Percentiles rank a stretch among this genome's conserved stretches.
Evolutionary conservation across 1,140 invertebrate genomes (phyloP).

Genomic region (Matsumurasca onukii): DNA sequence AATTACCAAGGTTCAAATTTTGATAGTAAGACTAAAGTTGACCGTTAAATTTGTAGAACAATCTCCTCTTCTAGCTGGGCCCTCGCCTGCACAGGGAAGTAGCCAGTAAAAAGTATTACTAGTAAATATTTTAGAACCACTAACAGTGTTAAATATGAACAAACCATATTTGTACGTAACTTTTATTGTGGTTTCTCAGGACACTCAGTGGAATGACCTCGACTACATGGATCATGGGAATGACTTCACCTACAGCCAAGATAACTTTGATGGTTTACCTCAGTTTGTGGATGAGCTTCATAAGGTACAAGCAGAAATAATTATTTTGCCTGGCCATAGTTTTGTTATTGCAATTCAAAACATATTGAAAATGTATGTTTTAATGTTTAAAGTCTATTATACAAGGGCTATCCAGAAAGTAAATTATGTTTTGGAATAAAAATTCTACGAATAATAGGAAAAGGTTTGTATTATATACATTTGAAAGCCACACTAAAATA

Average conservation of each 20-base stretch:
- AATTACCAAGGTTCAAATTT: neutral
- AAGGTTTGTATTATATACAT: no score
- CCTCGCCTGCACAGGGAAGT: neutral
- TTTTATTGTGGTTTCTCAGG: slow-evolving; percentile 48
- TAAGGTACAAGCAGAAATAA: slow-evolving; percentile 42
- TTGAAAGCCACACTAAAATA: no score
- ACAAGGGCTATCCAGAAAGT: no score
- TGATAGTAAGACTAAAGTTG: neutral
- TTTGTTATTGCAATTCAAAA: neutral
- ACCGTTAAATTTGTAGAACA: neutral
- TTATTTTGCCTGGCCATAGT: neutral
- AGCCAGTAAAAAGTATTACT: neutral
- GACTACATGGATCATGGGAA: slow-evolving; percentile 89
- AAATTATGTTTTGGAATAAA: no score
- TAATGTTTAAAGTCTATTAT: neutral
- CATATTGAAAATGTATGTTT: neutral
- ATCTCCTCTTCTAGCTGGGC: neutral
- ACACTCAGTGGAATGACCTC: slow-evolving; percentile 82
- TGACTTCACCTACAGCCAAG: slow-evolving; percentile 79
- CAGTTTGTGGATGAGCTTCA: slow-evolving; percentile 74
- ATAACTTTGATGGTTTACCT: slow-evolving; percentile 66
- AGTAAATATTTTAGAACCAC: neutral
- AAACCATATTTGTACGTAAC: neutral
- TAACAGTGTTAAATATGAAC: neutral
- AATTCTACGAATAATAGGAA: no score